Conservation (phyloP, 2,888 invertebrate species). For the Chelonus formosanus region DNA sequence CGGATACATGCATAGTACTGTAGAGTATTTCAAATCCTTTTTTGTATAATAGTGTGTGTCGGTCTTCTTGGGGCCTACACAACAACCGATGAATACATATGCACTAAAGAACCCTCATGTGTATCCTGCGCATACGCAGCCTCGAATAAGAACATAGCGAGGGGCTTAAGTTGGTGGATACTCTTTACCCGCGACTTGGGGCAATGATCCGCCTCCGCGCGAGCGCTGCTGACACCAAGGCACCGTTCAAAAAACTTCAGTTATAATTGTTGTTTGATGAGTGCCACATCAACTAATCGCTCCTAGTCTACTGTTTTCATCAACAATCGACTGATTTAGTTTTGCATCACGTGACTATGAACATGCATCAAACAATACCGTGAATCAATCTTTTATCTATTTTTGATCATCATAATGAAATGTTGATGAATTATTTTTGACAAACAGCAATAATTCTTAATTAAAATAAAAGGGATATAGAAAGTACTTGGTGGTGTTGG, state of each 20-base stretch:
- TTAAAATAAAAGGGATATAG: no score
- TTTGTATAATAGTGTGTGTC: background rate
- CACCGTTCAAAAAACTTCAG: constrained; percentile 62
- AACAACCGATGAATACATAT: constrained; percentile 14
- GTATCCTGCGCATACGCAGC: constrained; percentile 13
- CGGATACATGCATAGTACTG: background rate
- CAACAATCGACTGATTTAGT: constrained; percentile 10
- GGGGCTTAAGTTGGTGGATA: constrained; percentile 40
- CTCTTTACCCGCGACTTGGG: constrained; percentile 38
- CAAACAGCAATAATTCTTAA: no score
- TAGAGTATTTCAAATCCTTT: constrained; percentile 1
- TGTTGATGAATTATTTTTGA: no score
- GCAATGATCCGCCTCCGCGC: constrained; percentile 60
- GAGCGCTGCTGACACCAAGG: constrained; percentile 39
- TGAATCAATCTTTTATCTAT: background rate
- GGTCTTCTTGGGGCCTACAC: constrained; percentile 29
- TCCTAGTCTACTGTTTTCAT: constrained; percentile 15
- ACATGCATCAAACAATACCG: background rate
- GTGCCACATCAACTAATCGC: constrained; percentile 51
- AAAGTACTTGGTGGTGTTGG: no score
- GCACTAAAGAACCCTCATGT: background rate
- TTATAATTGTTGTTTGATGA: constrained; percentile 64
- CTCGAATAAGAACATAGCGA: constrained; percentile 35
- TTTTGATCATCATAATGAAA: no score
- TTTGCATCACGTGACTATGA: background rate